Evolutionary conservation across 1,140 invertebrate species (phyloP).

Genomic region (Augochlora pura): DNA sequence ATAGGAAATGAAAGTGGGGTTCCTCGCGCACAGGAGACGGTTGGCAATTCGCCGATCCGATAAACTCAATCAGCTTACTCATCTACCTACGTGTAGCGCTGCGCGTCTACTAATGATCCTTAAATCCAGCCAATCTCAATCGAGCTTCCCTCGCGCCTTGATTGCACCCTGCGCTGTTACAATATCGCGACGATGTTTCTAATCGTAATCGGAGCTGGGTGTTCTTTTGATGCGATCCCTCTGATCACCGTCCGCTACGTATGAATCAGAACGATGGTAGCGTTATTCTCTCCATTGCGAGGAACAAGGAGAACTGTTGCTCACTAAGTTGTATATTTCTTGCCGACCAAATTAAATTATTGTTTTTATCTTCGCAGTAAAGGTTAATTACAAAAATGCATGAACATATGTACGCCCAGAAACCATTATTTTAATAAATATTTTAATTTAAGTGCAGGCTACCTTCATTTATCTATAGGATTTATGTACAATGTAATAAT

Average conservation of each 20-base stretch:
- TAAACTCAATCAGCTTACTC: slow-evolving; percentile 78
- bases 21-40: slow-evolving; percentile 43
- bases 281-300: too few species aligned
- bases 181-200: slow-evolving; percentile 2
- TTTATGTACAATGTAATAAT: too few species aligned
- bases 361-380: too few species aligned
- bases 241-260: neutral
- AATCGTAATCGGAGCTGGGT: neutral
- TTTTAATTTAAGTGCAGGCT: too few species aligned
- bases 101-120: slow-evolving; percentile 72
- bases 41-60: slow-evolving; percentile 73
- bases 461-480: too few species aligned
- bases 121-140: slow-evolving; percentile 74
- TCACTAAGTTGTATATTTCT: too few species aligned
- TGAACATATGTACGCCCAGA: too few species aligned
- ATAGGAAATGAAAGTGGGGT: slow-evolving; percentile 56
- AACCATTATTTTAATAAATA: too few species aligned
- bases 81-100: slow-evolving; percentile 71
- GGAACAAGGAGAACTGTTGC: too few species aligned
- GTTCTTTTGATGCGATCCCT: neutral
- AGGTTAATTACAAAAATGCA: too few species aligned
- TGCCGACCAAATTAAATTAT: too few species aligned
- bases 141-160: slow-evolving; percentile 67
- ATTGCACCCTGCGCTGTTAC: slow-evolving; percentile 41
- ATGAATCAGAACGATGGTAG: too few species aligned